Percentiles rank a stretch among this genome's conserved stretches.
Evolutionary conservation across 2,797 vertebrate species (phyloP).

Genomic region (Eulemur mongoz): DNA sequence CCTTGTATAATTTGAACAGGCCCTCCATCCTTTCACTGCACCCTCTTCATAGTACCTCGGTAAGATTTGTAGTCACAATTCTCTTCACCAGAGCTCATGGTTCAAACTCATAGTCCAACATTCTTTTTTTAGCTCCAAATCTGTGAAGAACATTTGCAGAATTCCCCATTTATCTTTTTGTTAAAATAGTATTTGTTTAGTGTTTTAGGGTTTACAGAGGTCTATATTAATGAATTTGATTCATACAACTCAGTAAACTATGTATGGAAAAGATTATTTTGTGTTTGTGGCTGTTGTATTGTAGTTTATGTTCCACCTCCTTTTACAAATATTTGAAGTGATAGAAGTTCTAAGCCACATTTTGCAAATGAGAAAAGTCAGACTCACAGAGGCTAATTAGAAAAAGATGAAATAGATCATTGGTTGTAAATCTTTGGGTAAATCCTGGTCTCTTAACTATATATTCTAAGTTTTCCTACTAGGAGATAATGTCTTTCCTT

Average conservation of each 20-base stretch:
- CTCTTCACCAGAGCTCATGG: background rate
- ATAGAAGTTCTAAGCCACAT: background rate
- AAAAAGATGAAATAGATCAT: background rate
- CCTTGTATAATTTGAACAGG: background rate
- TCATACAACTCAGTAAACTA: background rate
- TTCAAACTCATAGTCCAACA: background rate
- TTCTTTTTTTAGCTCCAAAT: background rate
- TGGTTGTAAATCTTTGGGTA: background rate
- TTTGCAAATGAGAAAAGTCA: background rate
- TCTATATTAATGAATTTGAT: background rate
- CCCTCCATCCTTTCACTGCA: background rate
- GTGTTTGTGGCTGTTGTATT: background rate
- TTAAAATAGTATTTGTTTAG: background rate
- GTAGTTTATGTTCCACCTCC: background rate
- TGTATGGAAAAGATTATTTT: background rate
- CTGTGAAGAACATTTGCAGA: background rate
- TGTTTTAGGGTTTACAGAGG: background rate
- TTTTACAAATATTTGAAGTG: constrained; percentile 35
- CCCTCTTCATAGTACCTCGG: background rate
- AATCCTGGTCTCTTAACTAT: background rate
- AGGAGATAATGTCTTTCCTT: background rate
- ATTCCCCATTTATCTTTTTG: background rate
- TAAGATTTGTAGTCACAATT: background rate
- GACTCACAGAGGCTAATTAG: background rate
- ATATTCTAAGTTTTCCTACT: background rate